Conservation (phyloP, 1,140 invertebrate genomes). For the Macrocentrus cingulum region DNA sequence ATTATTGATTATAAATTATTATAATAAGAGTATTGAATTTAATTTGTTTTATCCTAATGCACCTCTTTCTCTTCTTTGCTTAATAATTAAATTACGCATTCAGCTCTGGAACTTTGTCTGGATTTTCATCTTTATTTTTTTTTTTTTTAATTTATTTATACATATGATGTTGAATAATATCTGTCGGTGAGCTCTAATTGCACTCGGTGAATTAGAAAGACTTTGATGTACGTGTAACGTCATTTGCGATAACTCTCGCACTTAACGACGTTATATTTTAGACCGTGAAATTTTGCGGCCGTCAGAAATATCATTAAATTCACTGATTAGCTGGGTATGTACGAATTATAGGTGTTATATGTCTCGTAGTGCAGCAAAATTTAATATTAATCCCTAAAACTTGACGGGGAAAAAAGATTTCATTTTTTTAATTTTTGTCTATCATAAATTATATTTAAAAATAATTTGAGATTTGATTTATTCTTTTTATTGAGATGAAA, state of each 20-base stretch:
- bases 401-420: no score
- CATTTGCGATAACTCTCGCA: constrained; percentile 18
- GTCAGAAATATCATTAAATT: constrained; percentile 25
- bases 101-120: no score
- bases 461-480: no score
- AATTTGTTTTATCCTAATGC: no score
- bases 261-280: constrained; percentile 19
- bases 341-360: not conserved
- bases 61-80: not conserved
- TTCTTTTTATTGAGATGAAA: no score
- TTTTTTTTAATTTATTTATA: no score
- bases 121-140: no score
- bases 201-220: not conserved
- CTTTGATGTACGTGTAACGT: constrained; percentile 7
- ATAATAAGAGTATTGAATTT: no score
- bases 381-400: not conserved
- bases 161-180: not conserved
- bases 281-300: constrained; percentile 25
- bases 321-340: constrained; percentile 10
- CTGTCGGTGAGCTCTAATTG: no score
- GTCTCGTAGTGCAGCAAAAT: not conserved
- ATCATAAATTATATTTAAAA: no score
- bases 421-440: not conserved
- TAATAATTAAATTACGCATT: no score
- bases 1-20: no score